Conservation (phyloP, 2,113 vertebrate species). For the Sitta europaea region DNA sequence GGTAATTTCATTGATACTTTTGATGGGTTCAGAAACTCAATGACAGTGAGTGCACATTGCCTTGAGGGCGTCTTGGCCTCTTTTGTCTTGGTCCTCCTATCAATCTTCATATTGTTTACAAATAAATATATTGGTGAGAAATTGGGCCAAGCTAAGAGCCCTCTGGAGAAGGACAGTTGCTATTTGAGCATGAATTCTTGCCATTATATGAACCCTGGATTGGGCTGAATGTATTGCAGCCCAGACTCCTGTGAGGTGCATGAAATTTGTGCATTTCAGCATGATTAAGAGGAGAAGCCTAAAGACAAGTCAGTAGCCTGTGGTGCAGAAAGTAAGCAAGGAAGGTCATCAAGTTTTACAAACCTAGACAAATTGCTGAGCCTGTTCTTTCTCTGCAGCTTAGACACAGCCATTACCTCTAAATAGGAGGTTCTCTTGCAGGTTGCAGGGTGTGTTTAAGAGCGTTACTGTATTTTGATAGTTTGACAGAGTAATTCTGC, state of each 20-base stretch:
- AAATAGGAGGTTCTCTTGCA: background rate
- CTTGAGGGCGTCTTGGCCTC: background rate
- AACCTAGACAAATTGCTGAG: background rate
- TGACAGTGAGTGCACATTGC: background rate
- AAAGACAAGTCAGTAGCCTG: background rate
- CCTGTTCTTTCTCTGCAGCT: background rate
- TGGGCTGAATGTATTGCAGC: background rate
- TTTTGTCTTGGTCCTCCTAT: background rate
- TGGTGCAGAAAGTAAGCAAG: background rate
- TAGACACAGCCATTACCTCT: background rate
- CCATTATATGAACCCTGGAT: background rate
- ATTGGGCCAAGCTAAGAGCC: background rate
- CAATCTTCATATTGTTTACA: background rate
- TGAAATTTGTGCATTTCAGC: background rate
- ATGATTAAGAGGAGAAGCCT: background rate
- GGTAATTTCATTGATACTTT: background rate
- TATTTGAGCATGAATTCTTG: rapidly evolving
- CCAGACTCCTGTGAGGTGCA: background rate
- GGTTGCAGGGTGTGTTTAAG: background rate
- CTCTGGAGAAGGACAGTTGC: background rate
- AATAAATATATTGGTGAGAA: background rate
- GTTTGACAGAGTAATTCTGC: background rate
- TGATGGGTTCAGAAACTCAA: background rate
- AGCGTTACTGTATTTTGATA: background rate
- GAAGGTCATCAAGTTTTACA: background rate